Conservation (phyloP, 2,113 vertebrate species). For the Damaliscus lunatus region DNA sequence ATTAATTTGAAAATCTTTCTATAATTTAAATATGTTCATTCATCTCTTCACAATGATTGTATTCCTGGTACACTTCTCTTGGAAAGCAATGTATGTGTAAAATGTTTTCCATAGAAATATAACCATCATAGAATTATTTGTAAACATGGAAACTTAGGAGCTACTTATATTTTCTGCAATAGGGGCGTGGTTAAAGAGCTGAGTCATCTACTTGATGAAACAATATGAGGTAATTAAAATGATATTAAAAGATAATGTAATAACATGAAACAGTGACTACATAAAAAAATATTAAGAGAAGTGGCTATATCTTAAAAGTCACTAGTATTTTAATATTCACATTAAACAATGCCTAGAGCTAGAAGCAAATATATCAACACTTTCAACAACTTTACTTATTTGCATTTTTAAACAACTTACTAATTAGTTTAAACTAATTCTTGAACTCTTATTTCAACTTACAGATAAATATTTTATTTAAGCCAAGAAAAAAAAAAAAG, state of each 20-base stretch:
- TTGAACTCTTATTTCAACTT: background rate
- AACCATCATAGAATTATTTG: background rate
- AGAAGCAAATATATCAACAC: background rate
- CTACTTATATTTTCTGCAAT: background rate
- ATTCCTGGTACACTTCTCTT: background rate
- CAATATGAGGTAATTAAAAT: background rate
- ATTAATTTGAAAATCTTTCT: conserved; percentile 18
- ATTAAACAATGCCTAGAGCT: background rate
- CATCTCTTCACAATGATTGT: background rate
- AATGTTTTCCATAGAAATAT: background rate
- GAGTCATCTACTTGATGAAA: background rate
- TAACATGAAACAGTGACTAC: background rate
- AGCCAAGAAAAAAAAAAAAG: background rate
- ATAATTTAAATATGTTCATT: background rate
- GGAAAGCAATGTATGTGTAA: background rate
- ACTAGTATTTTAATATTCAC: background rate
- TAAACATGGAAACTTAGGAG: background rate
- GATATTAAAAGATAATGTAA: background rate
- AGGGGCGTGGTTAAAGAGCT: background rate
- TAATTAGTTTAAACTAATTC: background rate
- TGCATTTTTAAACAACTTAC: background rate
- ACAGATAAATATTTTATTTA: background rate
- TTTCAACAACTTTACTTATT: background rate
- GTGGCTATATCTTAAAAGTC: background rate
- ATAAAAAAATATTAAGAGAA: background rate